Evolutionary conservation across 2,888 invertebrate species (phyloP), one percentile per base, ranked within the genome.

Genomic region (Diachrysia chrysitis): DNA sequence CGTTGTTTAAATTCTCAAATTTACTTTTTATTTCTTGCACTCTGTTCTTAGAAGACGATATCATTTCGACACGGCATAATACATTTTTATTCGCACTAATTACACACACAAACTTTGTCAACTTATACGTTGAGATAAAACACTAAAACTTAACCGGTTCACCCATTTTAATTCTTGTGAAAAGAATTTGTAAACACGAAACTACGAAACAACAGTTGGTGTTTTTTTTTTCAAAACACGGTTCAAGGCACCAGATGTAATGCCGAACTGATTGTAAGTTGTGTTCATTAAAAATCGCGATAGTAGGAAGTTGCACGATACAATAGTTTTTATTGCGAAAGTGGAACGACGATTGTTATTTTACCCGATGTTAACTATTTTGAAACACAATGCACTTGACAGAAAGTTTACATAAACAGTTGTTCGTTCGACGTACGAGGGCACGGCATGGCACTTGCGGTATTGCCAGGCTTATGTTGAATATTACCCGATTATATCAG

Each of bases 21-120:
- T 96, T 96, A 89, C 94, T 96, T 86, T 96, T 96, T 73, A 97
- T 96, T 59, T 96, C 95, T 93, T 96, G 96, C 55, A 97, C 97
- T 92, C 96, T 94, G 85, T 95, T 95, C 83, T 91, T 90, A 71
- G 91, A 87, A 85, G 92, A 90, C 73, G 94, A 93, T 92, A 93
- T 88, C 95, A 95, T 95, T 92, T 93, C 87, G 83, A 86, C 76
- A 70, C 79, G 78, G 81, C 82, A 78, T 83, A 86, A 87, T 87
- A 86, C 93, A 93, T 94, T 90, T 92, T 87, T 81, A 58, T 58
- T 68, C 48, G 3, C 81, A 72, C 63, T 59, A 76, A 70, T 67
- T 48, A 66, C 53, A 63, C 51, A 46, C 35, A 55, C 42, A 65
- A 29, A 32, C 56, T 57, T 75, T 42, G 42, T 19, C 16, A n/a